Conservation (phyloP, 2,888 invertebrate species). For the Ametastegia equiseti region DNA sequence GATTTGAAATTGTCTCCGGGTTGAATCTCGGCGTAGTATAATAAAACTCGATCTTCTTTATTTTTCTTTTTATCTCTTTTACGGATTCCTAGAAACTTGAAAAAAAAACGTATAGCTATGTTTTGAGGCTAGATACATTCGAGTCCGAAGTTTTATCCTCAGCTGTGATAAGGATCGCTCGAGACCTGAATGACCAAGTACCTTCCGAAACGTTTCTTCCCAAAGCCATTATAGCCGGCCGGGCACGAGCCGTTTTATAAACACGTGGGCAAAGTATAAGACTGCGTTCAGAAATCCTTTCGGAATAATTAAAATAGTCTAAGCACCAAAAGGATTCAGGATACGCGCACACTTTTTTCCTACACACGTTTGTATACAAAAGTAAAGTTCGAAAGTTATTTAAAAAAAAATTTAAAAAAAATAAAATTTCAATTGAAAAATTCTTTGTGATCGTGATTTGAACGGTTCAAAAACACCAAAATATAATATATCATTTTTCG, state of each 20-base stretch:
- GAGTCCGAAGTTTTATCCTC: conserved; percentile 32
- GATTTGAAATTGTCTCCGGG: neutral
- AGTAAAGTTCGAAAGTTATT: too few relatives aligned
- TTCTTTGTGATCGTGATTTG: too few relatives aligned
- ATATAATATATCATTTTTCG: too few relatives aligned
- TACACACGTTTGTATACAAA: too few relatives aligned
- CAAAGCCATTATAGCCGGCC: too few relatives aligned
- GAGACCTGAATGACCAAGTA: conserved; percentile 47
- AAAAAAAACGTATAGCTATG: neutral
- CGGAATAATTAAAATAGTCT: neutral
- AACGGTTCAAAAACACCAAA: too few relatives aligned
- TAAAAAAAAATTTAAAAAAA: too few relatives aligned
- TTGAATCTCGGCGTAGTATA: neutral
- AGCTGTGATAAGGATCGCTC: conserved; percentile 33
- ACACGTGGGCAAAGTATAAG: too few relatives aligned
- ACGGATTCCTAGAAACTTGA: neutral
- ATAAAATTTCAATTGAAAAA: too few relatives aligned
- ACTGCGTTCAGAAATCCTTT: neutral
- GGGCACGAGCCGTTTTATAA: conserved; percentile 8
- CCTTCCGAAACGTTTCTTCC: neutral
- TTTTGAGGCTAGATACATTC: neutral
- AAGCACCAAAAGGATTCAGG: too few relatives aligned
- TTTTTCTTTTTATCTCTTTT: neutral
- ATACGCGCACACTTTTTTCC: too few relatives aligned
- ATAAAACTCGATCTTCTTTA: neutral